A percentile compares a stretch with the other conserved stretches of the same genome.
These are phyloP conservation scores for Yponomeuta cagnagella DNA, from an alignment of 2,888 invertebrate genomes.

Conservation along the genomic window DNA sequence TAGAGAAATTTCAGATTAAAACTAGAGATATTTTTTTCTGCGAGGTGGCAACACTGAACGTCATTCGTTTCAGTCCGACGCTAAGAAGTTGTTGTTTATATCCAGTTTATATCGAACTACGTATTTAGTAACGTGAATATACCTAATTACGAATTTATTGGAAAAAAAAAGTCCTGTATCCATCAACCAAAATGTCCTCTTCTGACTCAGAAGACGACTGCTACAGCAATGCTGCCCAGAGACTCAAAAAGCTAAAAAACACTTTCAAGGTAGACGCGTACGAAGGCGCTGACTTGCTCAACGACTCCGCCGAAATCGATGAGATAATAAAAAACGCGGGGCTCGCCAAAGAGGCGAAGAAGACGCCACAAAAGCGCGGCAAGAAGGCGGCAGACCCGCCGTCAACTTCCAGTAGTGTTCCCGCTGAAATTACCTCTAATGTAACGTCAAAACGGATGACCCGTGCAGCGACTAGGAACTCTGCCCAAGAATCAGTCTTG, in stretches of 20 bases:
- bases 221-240: conserved; percentile 51
- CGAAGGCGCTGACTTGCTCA: conserved; percentile 28
- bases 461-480: background rate
- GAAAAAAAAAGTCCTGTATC: background rate
- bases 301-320: conserved; percentile 23
- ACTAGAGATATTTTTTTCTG: no score
- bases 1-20: no score
- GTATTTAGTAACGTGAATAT: no score
- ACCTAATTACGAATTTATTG: no score
- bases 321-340: conserved; percentile 6
- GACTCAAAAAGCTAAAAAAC: conserved; percentile 42
- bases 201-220: conserved; percentile 65
- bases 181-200: conserved; percentile 36
- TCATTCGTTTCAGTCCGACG: no score
- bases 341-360: background rate
- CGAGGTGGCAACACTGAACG: no score
- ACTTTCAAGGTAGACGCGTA: conserved; percentile 37
- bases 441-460: background rate
- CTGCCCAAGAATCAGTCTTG: background rate
- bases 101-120: no score
- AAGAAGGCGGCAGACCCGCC: background rate
- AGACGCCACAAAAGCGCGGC: background rate
- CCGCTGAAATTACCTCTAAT: background rate
- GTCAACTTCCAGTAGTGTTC: background rate
- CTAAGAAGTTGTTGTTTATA: no score